Evolutionary conservation across 2,888 invertebrate genomes (phyloP).

Genomic region (Cataglyphis altisquamis): DNA sequence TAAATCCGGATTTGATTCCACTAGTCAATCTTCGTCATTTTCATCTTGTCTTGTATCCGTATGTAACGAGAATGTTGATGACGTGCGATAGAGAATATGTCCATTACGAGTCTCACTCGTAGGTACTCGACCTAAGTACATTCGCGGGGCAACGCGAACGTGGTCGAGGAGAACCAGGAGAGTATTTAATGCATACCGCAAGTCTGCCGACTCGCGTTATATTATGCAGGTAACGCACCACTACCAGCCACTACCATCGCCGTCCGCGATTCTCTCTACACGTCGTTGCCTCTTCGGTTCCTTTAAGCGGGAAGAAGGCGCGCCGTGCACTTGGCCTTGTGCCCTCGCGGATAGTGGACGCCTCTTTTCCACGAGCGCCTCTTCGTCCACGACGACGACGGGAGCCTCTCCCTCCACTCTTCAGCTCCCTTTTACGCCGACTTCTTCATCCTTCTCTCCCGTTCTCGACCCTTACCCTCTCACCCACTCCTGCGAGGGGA

Average conservation of each 20-base stretch:
- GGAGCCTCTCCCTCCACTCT: constrained; percentile 45
- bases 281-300: constrained; percentile 60
- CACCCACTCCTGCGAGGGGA: constrained; percentile 28
- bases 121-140: not conserved
- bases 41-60: not conserved
- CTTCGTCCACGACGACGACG: constrained; percentile 58
- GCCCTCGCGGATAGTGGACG: constrained; percentile 73
- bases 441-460: constrained; percentile 36
- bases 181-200: constrained; percentile 79
- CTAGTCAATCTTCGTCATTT: not conserved
- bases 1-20: not conserved
- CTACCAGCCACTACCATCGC: constrained; percentile 61
- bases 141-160: constrained; percentile 19
- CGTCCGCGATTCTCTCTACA: constrained; percentile 43
- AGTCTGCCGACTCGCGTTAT: constrained; percentile 67
- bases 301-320: constrained; percentile 68
- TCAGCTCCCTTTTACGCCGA: constrained; percentile 48
- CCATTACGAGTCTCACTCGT: constrained; percentile 6
- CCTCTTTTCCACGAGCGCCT: constrained; percentile 51
- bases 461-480: constrained; percentile 13
- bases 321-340: constrained; percentile 78
- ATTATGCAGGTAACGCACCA: constrained; percentile 74
- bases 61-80: not conserved
- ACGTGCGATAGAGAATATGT: not conserved
- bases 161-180: constrained; percentile 58